phyloP scores from a whole-genome alignment of 1,140 invertebrate genomes.

The Potamilus streckersoni region DNA sequence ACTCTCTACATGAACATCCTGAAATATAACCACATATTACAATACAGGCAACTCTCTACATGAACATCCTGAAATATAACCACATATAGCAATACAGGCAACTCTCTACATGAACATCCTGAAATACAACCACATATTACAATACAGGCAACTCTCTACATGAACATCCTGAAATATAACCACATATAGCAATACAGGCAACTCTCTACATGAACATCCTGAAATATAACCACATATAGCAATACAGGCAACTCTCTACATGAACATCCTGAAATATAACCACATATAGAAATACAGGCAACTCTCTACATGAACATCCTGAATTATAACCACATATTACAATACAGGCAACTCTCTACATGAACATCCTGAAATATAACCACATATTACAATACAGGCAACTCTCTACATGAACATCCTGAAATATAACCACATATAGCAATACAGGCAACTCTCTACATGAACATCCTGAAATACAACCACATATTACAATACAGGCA shows the following conservation, averaged over 20 bases:
- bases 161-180: too few species aligned
- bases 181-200: constrained; percentile 55
- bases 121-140: constrained; percentile 61
- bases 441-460: constrained; percentile 41
- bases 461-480: too few species aligned
- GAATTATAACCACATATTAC: constrained; percentile 61
- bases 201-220: constrained; percentile 37
- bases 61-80: too few species aligned
- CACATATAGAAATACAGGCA: constrained; percentile 55
- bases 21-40: constrained; percentile 61
- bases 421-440: constrained; percentile 61
- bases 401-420: constrained; percentile 37
- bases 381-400: constrained; percentile 55
- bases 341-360: constrained; percentile 41
- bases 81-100: constrained; percentile 55
- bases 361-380: too few species aligned
- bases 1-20: constrained; percentile 37
- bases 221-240: constrained; percentile 61
- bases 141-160: constrained; percentile 41
- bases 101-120: constrained; percentile 37
- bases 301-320: constrained; percentile 37
- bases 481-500: constrained; percentile 55
- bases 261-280: too few species aligned
- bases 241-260: constrained; percentile 41
- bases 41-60: constrained; percentile 41